Base-by-base conservation (phyloP, 2,797 vertebrate species). In the Rachycentron canadum region DNA sequence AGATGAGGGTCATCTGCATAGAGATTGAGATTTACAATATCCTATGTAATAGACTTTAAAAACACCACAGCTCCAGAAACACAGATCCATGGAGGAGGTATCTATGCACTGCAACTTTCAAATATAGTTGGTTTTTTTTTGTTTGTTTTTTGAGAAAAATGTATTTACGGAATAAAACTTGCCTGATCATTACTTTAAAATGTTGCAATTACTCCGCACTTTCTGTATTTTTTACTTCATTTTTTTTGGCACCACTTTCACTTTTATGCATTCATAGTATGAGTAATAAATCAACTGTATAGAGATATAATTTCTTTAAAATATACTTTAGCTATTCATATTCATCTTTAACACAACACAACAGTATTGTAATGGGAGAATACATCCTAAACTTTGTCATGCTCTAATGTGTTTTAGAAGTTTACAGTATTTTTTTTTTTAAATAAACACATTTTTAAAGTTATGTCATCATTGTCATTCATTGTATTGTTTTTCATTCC, bases 361-460 rank as follows among this genome's bases (percentile, higher is more conserved):
- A 66, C 14, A 23, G 13, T 49, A 55, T 65, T 53, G 2, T 16
- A 30, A 23, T 41, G 36, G 11, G 21, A 73, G 28, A 50, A 55
- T 47, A 34, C 28, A 21, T 63, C 9, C 21, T 60, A 72, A 40
- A 70, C 70, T 61, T 69, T 70, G 36, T 41, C 34, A 36, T 52
- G 28, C 13, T 62, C 4, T 70, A 4, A 11, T 25, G 4, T 71
- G 12, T 57, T 73, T 30, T 10, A 38, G 28, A 25, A 30, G 17
- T 65, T 38, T 26, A 21, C 13, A 17, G 2, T 52, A 17, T 45
- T 67, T 40, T 56, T 38, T 38, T 36, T 57, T 60, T 11, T 63
- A 1, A 82, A 83, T 81, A 78, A 82, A 83, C n/a, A 0, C 5
- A 7, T 67, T 68, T 23, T 79, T 81, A 19, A 26, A n/a, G 4